Conservation (phyloP, 2,797 vertebrate genomes). For the Numenius phaeopus region DNA sequence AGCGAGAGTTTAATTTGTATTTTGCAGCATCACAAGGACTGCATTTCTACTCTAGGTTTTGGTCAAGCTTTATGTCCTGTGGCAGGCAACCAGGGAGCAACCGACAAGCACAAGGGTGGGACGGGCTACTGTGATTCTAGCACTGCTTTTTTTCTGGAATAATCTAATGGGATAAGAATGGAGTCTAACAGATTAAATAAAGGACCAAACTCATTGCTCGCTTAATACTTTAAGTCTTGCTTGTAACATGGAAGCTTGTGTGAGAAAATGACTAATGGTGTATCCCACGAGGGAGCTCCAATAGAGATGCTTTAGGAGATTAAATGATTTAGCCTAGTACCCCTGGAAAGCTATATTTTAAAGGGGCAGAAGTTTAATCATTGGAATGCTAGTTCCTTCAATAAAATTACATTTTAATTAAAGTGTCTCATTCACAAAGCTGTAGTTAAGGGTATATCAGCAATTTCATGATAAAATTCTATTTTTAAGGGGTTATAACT, state of each 20-base stretch:
- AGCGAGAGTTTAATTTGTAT: neutral
- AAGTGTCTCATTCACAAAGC: slow-evolving; percentile 57
- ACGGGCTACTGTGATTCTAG: neutral
- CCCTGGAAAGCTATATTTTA: slow-evolving; percentile 61
- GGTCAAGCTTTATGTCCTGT: neutral
- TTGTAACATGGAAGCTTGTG: slow-evolving; percentile 50
- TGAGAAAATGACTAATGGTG: slow-evolving; percentile 59
- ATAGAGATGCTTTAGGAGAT: slow-evolving; percentile 63
- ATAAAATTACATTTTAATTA: slow-evolving; percentile 71
- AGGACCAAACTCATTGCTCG: slow-evolving; percentile 39
- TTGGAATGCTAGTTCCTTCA: slow-evolving; percentile 34
- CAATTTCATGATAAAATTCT: slow-evolving; percentile 46
- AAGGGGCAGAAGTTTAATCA: slow-evolving; percentile 69
- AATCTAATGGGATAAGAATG: slow-evolving; percentile 53
- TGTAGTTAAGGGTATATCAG: slow-evolving; percentile 33
- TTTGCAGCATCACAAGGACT: neutral
- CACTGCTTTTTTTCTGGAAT: neutral
- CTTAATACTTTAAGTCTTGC: slow-evolving; percentile 63
- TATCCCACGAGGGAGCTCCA: slow-evolving; percentile 41
- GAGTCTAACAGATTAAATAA: slow-evolving; percentile 64
- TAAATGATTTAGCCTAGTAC: slow-evolving; percentile 59
- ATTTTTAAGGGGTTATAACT: slow-evolving; percentile 28
- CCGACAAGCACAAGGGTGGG: accelerated
- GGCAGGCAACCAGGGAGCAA: neutral
- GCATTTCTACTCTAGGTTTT: neutral